A percentile compares a stretch with the other conserved stretches of the same genome.
Evolutionary conservation across 2,888 invertebrate genomes (phyloP).

Genomic region (Hololepta plana): DNA sequence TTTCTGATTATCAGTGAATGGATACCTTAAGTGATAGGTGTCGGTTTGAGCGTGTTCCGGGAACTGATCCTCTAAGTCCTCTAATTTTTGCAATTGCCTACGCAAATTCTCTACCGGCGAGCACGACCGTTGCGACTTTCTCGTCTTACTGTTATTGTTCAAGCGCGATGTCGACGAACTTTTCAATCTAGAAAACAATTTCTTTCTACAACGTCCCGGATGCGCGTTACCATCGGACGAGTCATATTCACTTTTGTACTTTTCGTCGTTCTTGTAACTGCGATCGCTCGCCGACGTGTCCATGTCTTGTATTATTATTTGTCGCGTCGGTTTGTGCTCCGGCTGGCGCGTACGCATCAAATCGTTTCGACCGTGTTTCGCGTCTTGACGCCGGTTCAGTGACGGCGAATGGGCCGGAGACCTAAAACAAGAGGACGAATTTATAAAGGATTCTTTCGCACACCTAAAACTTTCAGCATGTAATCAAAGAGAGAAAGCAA

Average conservation of each 20-base stretch:
- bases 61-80: conserved; percentile 68
- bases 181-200: conserved; percentile 51
- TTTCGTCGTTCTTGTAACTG: conserved; percentile 28
- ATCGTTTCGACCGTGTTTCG: conserved; percentile 25
- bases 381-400: too few relatives aligned
- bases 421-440: conserved; percentile 15
- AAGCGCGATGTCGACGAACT: conserved; percentile 51
- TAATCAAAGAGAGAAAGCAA: too few relatives aligned
- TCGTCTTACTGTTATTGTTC: conserved; percentile 34
- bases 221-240: conserved; percentile 32
- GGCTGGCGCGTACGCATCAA: conserved; percentile 17
- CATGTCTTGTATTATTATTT: conserved; percentile 23
- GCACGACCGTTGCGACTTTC: conserved; percentile 36
- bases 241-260: conserved; percentile 24
- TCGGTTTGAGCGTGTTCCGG: conserved; percentile 44
- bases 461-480: too few relatives aligned
- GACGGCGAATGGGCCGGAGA: conserved; percentile 20
- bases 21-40: conserved; percentile 64
- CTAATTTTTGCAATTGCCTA: conserved; percentile 60
- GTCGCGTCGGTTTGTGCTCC: conserved; percentile 19
- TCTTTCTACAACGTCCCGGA: conserved; percentile 39
- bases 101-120: conserved; percentile 65
- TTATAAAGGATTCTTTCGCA: too few relatives aligned
- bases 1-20: conserved; percentile 46
- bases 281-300: conserved; percentile 29